Evolutionary conservation across 2,888 invertebrate genomes (phyloP).

Genomic region (Pachymerium ferrugineum): DNA sequence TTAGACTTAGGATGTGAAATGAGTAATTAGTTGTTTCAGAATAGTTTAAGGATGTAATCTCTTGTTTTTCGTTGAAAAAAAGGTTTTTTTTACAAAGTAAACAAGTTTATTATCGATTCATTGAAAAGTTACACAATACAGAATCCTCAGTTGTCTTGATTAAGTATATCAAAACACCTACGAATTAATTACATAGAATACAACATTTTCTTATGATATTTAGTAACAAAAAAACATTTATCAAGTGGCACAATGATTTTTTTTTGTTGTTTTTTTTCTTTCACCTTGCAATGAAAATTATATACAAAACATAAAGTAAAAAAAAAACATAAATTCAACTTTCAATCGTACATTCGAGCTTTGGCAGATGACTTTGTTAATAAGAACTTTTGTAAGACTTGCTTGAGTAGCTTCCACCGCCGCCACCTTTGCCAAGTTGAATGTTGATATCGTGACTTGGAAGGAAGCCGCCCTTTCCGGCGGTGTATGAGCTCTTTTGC

Average conservation of each 20-base stretch:
- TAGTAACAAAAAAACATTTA: not conserved
- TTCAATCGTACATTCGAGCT: constrained; percentile 13
- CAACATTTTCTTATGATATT: no score
- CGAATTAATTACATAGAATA: no score
- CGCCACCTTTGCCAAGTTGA: not conserved
- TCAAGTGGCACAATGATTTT: not conserved
- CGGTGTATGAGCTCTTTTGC: not conserved
- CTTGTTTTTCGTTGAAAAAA: no score
- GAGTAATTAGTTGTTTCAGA: no score
- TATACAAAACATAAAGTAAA: not conserved
- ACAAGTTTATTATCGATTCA: no score
- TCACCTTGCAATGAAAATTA: not conserved
- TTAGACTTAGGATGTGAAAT: no score
- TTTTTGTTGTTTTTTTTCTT: constrained; percentile 3
- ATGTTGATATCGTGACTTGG: not conserved
- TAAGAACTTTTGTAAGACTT: constrained; percentile 1
- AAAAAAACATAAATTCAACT: constrained; percentile 26
- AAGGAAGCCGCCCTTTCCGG: constrained; percentile 28
- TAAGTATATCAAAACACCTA: no score
- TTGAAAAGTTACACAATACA: no score
- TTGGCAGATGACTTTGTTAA: not conserved
- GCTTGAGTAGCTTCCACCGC: not conserved
- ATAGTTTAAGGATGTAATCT: no score
- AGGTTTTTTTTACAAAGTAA: no score
- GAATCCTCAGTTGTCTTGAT: no score